A percentile compares a stretch with the other conserved stretches of the same genome.
Conservation (phyloP, 2,888 invertebrate species). For the Plagodis dolabraria region DNA sequence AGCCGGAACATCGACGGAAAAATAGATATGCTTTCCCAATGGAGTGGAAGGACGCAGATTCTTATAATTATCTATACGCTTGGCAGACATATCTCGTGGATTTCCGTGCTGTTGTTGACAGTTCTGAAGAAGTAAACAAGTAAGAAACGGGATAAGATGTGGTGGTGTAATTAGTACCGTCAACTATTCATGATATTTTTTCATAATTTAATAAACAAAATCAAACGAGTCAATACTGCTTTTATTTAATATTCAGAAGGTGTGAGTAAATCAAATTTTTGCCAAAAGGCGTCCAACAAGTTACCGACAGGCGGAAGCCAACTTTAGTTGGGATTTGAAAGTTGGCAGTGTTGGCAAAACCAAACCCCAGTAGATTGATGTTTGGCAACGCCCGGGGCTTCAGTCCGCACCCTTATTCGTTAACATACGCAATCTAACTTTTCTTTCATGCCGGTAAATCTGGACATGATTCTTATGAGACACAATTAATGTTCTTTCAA, state of each 20-base stretch:
- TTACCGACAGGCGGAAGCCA: constrained; percentile 44
- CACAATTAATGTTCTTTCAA: constrained; percentile 13
- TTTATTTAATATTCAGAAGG: constrained; percentile 47
- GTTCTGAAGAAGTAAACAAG: no score
- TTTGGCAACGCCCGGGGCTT: constrained; percentile 46
- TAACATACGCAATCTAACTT: constrained; percentile 30
- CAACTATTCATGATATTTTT: no score
- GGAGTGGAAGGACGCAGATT: no score
- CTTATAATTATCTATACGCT: no score
- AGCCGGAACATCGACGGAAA: no score
- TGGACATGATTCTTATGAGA: constrained; percentile 22
- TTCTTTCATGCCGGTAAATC: constrained; percentile 17
- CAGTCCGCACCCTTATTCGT: constrained; percentile 28
- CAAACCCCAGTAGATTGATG: constrained; percentile 45
- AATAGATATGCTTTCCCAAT: no score
- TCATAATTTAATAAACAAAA: neutral
- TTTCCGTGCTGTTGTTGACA: no score
- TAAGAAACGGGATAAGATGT: no score
- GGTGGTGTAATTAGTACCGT: no score
- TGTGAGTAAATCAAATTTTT: constrained; percentile 56
- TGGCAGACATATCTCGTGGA: no score
- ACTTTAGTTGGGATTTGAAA: constrained; percentile 44
- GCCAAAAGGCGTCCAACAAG: constrained; percentile 47
- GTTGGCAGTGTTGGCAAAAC: constrained; percentile 49
- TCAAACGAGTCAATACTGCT: constrained; percentile 35